Base-by-base conservation (phyloP, 2,888 invertebrate species). In the Caenorhabditis afra region DNA sequence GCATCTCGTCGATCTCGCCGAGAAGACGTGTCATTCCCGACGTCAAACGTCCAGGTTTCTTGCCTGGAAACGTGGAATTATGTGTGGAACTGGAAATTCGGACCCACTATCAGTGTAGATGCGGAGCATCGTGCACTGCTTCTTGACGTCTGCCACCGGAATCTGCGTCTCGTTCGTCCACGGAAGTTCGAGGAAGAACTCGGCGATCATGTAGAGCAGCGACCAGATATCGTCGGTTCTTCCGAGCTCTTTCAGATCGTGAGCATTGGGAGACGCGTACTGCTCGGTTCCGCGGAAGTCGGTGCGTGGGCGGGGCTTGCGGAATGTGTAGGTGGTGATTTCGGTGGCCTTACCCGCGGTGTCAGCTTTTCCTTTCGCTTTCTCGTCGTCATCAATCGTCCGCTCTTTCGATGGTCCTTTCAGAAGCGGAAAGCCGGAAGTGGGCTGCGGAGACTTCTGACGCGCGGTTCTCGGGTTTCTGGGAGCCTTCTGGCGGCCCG, bases 221-320 rank as follows among this genome's bases (percentile, higher is more conserved):
- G 68, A 68, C 68, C 68, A 68, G 7, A 68, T 44, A 18, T 68
- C 68, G 14, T 68, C 68, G 44, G 18, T 14, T 14, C 64, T 29
- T 29, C 64, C 64, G 44, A 74, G 35, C 14, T 77, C 77, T 10
- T 45, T 53, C 1, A 39, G 41, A 22, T 22, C 35, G 29, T 77
- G 77, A 18, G 77, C 70, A 61, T 77, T 77, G 16, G 70, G 70
- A n/a, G 77, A 77, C n/a, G 77, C 77, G 23, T 77, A 77, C 45
- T 53, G 57, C 49, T 71, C 55, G 1, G 77, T 77, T 57, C 77
- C 77, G 14, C 77, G 65, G 35, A 77, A 77, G 49, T 77, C 77
- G 5, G 70, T 61, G 11, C 55, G 58, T 3, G 65, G 65, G 12
- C 77, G 57, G 14, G 77, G 47, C 7, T 59, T n/a, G 22, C 77